A percentile compares a stretch with the other conserved stretches of the same genome.
Conservation (phyloP, 2,888 invertebrate genomes). For the Caradrina kadenii region DNA sequence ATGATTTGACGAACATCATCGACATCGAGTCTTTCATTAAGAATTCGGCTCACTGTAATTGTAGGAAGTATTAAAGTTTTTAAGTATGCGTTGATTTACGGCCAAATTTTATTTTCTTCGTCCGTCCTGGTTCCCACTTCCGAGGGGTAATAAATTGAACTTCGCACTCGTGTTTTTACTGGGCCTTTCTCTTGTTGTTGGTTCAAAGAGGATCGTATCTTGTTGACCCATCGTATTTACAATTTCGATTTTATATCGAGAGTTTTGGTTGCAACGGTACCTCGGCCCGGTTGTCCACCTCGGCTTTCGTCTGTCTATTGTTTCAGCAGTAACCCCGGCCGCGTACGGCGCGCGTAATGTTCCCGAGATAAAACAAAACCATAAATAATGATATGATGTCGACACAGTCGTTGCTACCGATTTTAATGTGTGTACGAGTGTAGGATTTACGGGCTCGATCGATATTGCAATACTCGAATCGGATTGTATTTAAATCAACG, state of each 20-base stretch:
- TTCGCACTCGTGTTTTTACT: conserved; percentile 71
- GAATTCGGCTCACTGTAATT: conserved; percentile 62
- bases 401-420: conserved; percentile 77
- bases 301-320: conserved; percentile 62
- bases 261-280: conserved; percentile 76
- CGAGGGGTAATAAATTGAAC: conserved; percentile 71
- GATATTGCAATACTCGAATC: conserved; percentile 70
- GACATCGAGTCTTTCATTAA: conserved; percentile 58
- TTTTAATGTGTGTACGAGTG: conserved; percentile 76
- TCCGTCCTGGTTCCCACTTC: conserved; percentile 68
- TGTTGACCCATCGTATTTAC: conserved; percentile 74
- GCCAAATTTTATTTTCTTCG: conserved; percentile 63
- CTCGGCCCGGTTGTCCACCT: conserved; percentile 70
- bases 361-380: conserved; percentile 73
- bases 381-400: conserved; percentile 80
- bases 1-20: conserved; percentile 59
- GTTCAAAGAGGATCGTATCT: conserved; percentile 77
- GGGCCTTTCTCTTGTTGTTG: conserved; percentile 74
- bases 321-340: conserved; percentile 53
- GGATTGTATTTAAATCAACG: conserved; percentile 71
- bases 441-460: conserved; percentile 76
- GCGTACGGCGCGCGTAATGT: conserved; percentile 64
- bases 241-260: conserved; percentile 73
- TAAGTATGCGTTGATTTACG: conserved; percentile 71
- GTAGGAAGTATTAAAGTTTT: conserved; percentile 70